Conservation (phyloP, 2,888 invertebrate species). For the Sceliomorpha sp. region DNA sequence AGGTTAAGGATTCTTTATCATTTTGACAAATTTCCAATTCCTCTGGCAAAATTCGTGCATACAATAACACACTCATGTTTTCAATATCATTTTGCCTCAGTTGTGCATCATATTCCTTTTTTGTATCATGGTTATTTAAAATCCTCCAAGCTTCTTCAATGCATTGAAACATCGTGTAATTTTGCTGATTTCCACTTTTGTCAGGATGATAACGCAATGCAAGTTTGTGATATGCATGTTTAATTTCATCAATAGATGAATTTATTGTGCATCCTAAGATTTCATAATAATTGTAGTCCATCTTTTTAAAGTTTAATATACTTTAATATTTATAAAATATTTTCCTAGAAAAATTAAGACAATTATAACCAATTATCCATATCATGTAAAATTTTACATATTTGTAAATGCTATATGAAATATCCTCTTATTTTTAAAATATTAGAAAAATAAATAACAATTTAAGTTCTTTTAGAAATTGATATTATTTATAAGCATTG, state of each 20-base stretch:
- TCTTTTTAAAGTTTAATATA: too few species aligned
- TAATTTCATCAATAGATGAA: slow-evolving; percentile 83
- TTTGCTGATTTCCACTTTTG: slow-evolving; percentile 78
- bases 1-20: slow-evolving; percentile 76
- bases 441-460: too few species aligned
- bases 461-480: too few species aligned
- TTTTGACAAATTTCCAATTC: slow-evolving; percentile 81
- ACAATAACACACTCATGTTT: slow-evolving; percentile 82
- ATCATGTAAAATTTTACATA: too few species aligned
- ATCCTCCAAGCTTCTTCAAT: slow-evolving; percentile 88
- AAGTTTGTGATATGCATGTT: slow-evolving; percentile 84
- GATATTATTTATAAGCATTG: too few species aligned
- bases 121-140: slow-evolving; percentile 83
- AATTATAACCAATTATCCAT: too few species aligned
- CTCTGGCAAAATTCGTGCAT: slow-evolving; percentile 82
- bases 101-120: slow-evolving; percentile 85
- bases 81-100: slow-evolving; percentile 83
- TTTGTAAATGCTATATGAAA: too few species aligned
- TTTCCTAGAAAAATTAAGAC: too few species aligned
- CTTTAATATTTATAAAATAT: too few species aligned
- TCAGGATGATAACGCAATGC: slow-evolving; percentile 84
- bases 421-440: too few species aligned
- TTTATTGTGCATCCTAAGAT: slow-evolving; percentile 82
- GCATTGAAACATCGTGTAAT: slow-evolving; percentile 78
- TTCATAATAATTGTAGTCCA: slow-evolving; percentile 81